Evolutionary conservation across 2,113 vertebrate genomes (phyloP), one percentile per base, ranked within the genome.

Genomic region (Speoplatyrhinus poulsoni): DNA sequence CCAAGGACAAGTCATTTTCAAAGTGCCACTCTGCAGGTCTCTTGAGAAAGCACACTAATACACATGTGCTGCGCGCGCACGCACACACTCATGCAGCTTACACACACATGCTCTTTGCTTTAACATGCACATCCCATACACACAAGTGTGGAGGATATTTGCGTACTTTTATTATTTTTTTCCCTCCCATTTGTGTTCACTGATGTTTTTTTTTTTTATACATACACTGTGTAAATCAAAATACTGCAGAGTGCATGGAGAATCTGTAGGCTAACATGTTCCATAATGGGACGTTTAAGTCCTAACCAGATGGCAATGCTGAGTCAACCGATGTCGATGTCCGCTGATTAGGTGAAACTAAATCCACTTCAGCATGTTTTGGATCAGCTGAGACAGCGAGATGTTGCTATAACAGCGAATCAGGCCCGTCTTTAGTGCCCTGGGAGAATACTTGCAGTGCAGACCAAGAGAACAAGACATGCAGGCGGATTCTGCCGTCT

Each of bases 301-400:
- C 70, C 69, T 19, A 56, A 70, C 47, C 4, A 3, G 50, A 10
- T 17, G 17, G 15, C 56, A 67, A 60, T 76, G 71, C 73, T 76
- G 71, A 77, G 70, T 82, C 76, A 76, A 82, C 66, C 47, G 4
- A 70, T 58, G 59, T 52, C 62, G 72, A 80, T 72, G 65, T 69
- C 52, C 9, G 0, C 77, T 66, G 48, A 71, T 65, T 56, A 68
- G 55, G 61, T 49, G 9, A 72, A 66, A 68, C 26, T 49, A 26
- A 52, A 60, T 69, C 17, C 46, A 52, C 65, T 73, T 76, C 61
- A 70, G 60, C 67, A 65, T 36, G 11, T 73, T 74, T 50, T 65
- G 41, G 57, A 59, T n/a, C 16, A 63, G 59, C 68, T 60, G 57
- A 73, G 7, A 64, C 46, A 17, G 57, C 57, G 46, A 55, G 50